Base-by-base conservation (phyloP, 2,113 vertebrate species). In the Macaca nemestrina region DNA sequence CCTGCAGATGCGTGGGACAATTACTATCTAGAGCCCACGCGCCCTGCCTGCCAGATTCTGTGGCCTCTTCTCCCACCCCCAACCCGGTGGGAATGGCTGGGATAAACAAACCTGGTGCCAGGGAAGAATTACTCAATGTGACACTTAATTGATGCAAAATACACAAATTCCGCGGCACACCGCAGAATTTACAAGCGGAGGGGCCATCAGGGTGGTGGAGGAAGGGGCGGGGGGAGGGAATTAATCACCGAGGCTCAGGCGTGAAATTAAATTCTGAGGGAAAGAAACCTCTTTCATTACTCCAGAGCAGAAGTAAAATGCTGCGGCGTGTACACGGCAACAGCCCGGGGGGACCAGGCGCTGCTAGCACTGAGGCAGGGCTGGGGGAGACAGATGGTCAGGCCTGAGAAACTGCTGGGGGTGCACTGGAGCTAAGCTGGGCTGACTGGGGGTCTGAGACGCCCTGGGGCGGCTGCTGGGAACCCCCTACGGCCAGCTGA, bases 251-350 rank as follows among this genome's bases (percentile, higher is more conserved):
- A 97, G 98, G 98, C 98, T 98, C 98, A 98, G 98, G 98, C 98
- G 97, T 98, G 98, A 98, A 99, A 99, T 98, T 98, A 99, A 98
- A 98, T 98, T 98, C 98, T 95, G 96, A 97, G 97, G 97, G 97
- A 98, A 98, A 98, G 98, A 98, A 98, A 94, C 98, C 97, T 98
- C 97, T 98, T 98, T 97, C 98, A 97, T 98, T 98, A 97, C 96
- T 95, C 97, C 55, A 68, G 94, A 98, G 97, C 98, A 97, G 97
- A 97, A 98, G 98, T 95, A 97, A 98, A 98, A 96, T 3, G 67
- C 97, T 16, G 22, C 7, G 96, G 96, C 8, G 70, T 98, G 98
- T 96, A 95, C 88, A 94, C 43, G 85, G 90, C 7, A 81, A 95
- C 96, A 93, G 97, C 35, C 92, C 0, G 5, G n/a, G 94, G 94